Evolutionary conservation across 2,888 invertebrate species (phyloP).

Genomic region (Xanthorhoe designata): DNA sequence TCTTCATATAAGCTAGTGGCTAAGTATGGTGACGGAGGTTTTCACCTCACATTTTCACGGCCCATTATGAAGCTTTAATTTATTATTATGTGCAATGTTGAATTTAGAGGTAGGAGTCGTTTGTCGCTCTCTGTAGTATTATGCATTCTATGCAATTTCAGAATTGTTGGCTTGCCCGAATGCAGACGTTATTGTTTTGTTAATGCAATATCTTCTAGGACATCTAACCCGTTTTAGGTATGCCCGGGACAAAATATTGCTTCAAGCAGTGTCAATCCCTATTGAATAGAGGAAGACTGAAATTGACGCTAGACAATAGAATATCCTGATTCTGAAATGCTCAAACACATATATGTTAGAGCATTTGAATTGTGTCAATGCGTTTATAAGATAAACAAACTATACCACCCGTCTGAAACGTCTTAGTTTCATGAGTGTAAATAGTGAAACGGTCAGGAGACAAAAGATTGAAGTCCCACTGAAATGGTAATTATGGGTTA

Average conservation of each 20-base stretch:
- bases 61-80: no score
- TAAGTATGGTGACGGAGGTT: no score
- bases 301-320: not conserved
- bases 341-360: no score
- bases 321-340: not conserved
- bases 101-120: not conserved
- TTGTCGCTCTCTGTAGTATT: not conserved
- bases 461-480: no score
- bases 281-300: not conserved
- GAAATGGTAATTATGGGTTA: no score
- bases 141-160: slow-evolving; percentile 5
- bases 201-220: not conserved
- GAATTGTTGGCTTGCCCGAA: not conserved
- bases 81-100: no score
- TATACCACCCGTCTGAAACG: no score
- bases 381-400: no score
- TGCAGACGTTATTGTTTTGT: not conserved
- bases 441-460: no score
- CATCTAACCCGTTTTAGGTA: not conserved
- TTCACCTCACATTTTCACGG: no score
- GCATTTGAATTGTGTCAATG: not conserved
- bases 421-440: no score
- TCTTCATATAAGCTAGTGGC: no score
- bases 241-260: not conserved
- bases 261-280: not conserved